These are phyloP conservation scores for Triops longicaudatus DNA, from an alignment of 1,140 invertebrate genomes.

Conservation along the genomic window DNA sequence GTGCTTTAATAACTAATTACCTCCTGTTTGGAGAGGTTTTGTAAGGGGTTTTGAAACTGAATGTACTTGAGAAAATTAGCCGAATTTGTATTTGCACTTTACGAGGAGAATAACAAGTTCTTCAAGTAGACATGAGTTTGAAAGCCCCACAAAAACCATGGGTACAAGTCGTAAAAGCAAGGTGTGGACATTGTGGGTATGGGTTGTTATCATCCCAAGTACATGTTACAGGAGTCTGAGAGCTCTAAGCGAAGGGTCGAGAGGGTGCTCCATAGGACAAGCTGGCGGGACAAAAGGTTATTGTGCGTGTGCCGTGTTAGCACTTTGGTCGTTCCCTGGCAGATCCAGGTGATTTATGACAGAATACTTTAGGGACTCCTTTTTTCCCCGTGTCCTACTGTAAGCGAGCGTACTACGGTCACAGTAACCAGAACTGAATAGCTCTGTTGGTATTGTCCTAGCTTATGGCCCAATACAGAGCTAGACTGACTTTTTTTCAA, in stretches of 20 bases:
- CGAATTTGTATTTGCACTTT: background rate
- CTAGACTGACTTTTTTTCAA: background rate
- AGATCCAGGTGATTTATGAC: slow-evolving; percentile 15
- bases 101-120: background rate
- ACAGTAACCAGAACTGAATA: background rate
- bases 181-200: background rate
- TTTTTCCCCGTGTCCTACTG: background rate
- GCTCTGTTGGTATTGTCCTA: background rate
- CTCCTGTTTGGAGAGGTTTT: too few relatives aligned
- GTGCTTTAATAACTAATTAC: background rate
- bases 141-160: background rate
- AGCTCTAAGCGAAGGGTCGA: background rate
- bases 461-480: background rate
- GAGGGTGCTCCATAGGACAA: slow-evolving; percentile 9
- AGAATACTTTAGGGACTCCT: background rate
- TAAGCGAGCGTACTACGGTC: background rate
- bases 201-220: slow-evolving; percentile 9
- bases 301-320: slow-evolving; percentile 10
- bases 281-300: background rate
- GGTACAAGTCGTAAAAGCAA: background rate
- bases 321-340: background rate
- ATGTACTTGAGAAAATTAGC: too few relatives aligned
- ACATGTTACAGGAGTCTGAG: background rate
- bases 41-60: too few relatives aligned
- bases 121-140: background rate